Conservation (phyloP, 1,140 invertebrate species). For the Elysia chlorotica region DNA sequence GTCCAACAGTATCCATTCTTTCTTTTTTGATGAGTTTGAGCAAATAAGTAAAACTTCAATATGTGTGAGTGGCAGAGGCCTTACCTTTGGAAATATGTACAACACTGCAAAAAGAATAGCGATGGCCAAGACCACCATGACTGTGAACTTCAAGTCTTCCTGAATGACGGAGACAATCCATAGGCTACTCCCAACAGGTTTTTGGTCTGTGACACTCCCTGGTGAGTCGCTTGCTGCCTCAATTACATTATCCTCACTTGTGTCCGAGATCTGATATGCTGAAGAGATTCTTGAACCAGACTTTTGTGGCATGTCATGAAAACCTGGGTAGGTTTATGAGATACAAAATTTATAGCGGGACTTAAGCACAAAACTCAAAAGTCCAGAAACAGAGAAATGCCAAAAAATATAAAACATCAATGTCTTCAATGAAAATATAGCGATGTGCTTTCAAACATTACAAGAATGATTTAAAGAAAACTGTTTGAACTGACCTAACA, state of each 20-base stretch:
- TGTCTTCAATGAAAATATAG: too few species aligned
- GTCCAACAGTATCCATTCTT: too few species aligned
- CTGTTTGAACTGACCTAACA: conserved; percentile 36
- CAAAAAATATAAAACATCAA: too few species aligned
- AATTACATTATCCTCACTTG: conserved; percentile 8
- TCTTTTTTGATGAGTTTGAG: too few species aligned
- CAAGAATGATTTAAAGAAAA: too few species aligned
- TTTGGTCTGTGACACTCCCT: neutral
- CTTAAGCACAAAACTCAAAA: too few species aligned
- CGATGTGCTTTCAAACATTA: too few species aligned
- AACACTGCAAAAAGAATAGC: conserved; percentile 44
- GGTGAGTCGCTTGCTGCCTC: neutral
- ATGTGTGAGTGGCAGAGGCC: too few species aligned
- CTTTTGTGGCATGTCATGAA: conserved; percentile 81
- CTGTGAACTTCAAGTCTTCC: conserved; percentile 45
- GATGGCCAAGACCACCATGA: conserved; percentile 38
- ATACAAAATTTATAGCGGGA: too few species aligned
- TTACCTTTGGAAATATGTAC: conserved; percentile 48
- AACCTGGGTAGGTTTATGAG: too few species aligned
- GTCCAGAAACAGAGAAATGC: too few species aligned
- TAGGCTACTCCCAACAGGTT: neutral
- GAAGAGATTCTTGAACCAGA: conserved; percentile 52
- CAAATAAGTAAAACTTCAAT: too few species aligned
- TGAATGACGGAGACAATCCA: neutral
- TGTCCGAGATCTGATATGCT: conserved; percentile 66